phyloP scores from a whole-genome alignment of 2,113 vertebrate genomes.

The Ceratotherium simum region DNA sequence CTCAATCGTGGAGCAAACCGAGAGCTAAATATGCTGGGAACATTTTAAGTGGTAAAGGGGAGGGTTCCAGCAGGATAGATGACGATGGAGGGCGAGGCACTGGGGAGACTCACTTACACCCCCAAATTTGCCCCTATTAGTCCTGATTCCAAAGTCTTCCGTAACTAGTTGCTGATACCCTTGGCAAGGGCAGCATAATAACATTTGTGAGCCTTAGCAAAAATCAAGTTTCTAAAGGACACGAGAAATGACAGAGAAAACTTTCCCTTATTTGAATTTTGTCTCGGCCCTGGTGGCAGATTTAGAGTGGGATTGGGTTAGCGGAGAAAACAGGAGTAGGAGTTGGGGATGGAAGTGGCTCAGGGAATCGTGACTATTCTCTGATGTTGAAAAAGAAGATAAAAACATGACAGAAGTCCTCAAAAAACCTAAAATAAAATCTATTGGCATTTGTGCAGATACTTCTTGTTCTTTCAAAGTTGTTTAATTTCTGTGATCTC shows the following conservation, averaged over 20 bases:
- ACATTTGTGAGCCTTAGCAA: neutral
- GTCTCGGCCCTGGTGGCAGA: neutral
- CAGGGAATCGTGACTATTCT: conserved; percentile 32
- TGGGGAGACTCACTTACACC: no score
- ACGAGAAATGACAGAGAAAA: neutral
- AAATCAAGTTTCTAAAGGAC: neutral
- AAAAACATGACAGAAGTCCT: neutral
- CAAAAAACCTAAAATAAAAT: neutral
- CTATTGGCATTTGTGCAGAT: neutral
- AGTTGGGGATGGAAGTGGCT: neutral
- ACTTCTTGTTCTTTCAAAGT: neutral
- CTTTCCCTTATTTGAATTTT: neutral
- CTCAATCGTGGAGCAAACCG: neutral
- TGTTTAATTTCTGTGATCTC: neutral
- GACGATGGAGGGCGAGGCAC: no score
- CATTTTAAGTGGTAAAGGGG: neutral
- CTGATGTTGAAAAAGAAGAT: neutral
- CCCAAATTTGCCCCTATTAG: neutral
- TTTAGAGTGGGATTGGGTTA: neutral
- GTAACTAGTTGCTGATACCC: neutral
- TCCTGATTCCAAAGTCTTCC: neutral
- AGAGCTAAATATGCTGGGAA: neutral
- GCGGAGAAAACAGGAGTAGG: neutral
- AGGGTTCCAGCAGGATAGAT: neutral
- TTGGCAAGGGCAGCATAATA: no score